These are phyloP conservation scores for Myiagra hebetior DNA, from an alignment of 2,113 vertebrate genomes.

Conservation along the genomic window DNA sequence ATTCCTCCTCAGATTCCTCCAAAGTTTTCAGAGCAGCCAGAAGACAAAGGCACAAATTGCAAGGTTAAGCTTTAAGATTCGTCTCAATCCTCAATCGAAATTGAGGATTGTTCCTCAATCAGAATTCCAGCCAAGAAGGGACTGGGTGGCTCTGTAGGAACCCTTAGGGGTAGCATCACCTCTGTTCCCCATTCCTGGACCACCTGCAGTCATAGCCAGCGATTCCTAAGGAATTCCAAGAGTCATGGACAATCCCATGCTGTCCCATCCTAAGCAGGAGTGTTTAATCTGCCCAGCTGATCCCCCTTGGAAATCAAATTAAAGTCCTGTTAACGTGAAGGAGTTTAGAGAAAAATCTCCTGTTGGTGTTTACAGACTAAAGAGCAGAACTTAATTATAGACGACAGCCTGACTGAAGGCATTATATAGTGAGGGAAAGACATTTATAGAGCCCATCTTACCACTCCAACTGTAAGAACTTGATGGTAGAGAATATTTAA, in stretches of 20 bases:
- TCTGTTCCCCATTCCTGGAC: not conserved
- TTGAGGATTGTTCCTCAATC: not conserved
- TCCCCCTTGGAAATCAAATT: not conserved
- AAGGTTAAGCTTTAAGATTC: not conserved
- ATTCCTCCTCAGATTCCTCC: not conserved
- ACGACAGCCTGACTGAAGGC: not conserved
- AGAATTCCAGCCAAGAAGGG: not conserved
- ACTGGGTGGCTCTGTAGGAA: not conserved
- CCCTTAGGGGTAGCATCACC: not conserved
- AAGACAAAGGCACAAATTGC: not conserved
- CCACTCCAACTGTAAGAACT: not conserved
- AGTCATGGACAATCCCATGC: not conserved
- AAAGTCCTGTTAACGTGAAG: not conserved
- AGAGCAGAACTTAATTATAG: slow-evolving; percentile 11
- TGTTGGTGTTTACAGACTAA: not conserved
- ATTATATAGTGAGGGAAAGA: not conserved
- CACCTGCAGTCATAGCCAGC: accelerated
- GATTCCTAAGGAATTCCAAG: not conserved
- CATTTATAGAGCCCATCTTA: not conserved
- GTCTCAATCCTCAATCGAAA: too few species aligned
- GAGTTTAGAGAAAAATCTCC: not conserved
- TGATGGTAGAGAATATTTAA: not conserved
- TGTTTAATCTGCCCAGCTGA: not conserved
- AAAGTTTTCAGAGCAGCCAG: not conserved
- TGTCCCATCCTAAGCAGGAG: not conserved